phyloP scores from a whole-genome alignment of 1,140 invertebrate species.

The Zaprionus inermis region DNA sequence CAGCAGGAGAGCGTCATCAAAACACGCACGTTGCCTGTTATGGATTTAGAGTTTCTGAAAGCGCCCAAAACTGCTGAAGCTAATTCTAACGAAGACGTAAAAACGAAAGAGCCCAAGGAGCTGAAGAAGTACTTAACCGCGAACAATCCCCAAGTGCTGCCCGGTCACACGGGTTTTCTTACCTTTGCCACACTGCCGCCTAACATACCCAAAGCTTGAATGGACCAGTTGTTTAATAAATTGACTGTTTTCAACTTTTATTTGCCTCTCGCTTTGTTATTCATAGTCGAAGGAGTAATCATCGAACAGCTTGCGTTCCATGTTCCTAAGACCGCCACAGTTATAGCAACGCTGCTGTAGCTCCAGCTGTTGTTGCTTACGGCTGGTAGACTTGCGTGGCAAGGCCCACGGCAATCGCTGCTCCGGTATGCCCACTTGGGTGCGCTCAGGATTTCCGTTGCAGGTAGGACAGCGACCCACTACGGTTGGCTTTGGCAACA shows the following conservation, averaged over 20 bases:
- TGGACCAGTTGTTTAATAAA: constrained; percentile 54
- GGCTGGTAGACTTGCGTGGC: constrained; percentile 70
- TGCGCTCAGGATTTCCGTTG: constrained; percentile 75
- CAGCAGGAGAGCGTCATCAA: constrained; percentile 92
- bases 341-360: constrained; percentile 64
- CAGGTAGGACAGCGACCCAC: constrained; percentile 74
- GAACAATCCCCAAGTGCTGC: constrained; percentile 88
- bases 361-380: constrained; percentile 44
- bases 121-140: constrained; percentile 88
- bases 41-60: constrained; percentile 88
- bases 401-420: constrained; percentile 85
- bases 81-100: constrained; percentile 48
- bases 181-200: constrained; percentile 95
- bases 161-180: constrained; percentile 97
- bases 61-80: constrained; percentile 83
- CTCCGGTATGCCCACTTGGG: constrained; percentile 80
- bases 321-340: constrained; percentile 56
- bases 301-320: constrained; percentile 56
- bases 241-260: constrained; percentile 30
- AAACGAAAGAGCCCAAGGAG: constrained; percentile 80
- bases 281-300: constrained; percentile 56
- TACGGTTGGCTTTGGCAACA: constrained; percentile 55
- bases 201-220: constrained; percentile 74
- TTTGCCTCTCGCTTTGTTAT: constrained; percentile 46
- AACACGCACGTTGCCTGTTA: constrained; percentile 88